Conservation (phyloP, 2,113 vertebrate genomes). For the Asarcornis scutulata region DNA sequence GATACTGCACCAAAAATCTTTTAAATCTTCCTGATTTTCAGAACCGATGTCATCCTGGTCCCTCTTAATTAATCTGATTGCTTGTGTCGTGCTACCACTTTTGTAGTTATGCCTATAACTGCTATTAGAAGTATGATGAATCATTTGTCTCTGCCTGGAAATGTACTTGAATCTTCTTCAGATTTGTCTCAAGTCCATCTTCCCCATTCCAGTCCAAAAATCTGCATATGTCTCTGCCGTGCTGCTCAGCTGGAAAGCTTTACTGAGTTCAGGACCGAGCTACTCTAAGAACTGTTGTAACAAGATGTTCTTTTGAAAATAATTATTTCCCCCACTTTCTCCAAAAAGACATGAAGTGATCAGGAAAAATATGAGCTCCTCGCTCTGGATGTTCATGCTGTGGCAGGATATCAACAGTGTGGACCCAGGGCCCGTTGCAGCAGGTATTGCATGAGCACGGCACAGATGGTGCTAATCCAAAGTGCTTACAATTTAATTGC, state of each 20-base stretch:
- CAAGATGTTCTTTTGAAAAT: conserved; percentile 30
- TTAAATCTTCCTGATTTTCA: not conserved
- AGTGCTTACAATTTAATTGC: conserved; percentile 5
- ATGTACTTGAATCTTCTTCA: conserved; percentile 4
- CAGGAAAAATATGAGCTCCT: not conserved
- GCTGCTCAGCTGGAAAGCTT: not conserved
- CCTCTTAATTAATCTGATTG: not conserved
- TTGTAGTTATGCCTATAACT: not conserved
- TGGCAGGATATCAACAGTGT: not conserved
- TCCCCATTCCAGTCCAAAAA: conserved; percentile 23
- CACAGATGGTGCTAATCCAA: conserved; percentile 46
- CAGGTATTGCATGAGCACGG: not conserved
- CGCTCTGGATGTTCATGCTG: not conserved
- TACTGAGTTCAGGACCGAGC: not conserved
- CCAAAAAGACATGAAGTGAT: not conserved
- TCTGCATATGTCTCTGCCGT: not conserved
- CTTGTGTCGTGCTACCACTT: not conserved
- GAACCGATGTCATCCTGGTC: not conserved
- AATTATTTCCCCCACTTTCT: not conserved
- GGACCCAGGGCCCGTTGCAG: not conserved
- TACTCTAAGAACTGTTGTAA: conserved; percentile 7
- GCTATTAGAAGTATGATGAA: not conserved
- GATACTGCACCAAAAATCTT: not conserved
- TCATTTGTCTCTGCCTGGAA: conserved; percentile 56
- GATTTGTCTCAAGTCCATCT: conserved; percentile 25